These are phyloP conservation scores for Priocnemis perturbator DNA, from an alignment of 2,888 invertebrate species.

Conservation along the genomic window DNA sequence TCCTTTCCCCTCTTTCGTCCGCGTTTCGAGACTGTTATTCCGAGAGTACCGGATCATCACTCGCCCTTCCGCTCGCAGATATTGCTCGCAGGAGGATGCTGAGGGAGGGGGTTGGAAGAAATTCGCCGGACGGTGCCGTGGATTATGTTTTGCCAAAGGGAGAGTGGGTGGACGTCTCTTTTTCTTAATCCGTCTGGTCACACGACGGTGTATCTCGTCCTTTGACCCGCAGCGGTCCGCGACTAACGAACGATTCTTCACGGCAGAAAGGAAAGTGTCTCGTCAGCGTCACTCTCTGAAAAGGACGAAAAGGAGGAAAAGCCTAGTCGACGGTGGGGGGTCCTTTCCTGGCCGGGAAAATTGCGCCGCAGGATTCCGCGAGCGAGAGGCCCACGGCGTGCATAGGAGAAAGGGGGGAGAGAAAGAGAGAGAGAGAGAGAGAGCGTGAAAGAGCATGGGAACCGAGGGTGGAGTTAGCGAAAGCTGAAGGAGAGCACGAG, in stretches of 20 bases:
- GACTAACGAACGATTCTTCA: conserved; percentile 69
- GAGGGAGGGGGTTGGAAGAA: conserved; percentile 5
- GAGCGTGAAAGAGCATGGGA: background rate
- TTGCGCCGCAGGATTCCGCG: conserved; percentile 51
- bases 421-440: conserved; percentile 9
- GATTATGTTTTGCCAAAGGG: conserved; percentile 23
- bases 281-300: conserved; percentile 60
- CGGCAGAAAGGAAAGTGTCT: conserved; percentile 65
- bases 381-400: background rate
- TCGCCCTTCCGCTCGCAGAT: background rate
- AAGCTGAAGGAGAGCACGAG: conserved; percentile 41
- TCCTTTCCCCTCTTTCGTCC: conserved; percentile 20
- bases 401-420: no score
- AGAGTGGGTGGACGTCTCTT: background rate
- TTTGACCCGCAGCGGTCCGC: conserved; percentile 40
- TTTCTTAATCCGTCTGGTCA: conserved; percentile 25
- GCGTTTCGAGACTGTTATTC: conserved; percentile 27
- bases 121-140: background rate
- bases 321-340: conserved; percentile 52
- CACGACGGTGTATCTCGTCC: conserved; percentile 24
- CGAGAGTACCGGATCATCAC: conserved; percentile 12
- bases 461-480: no score
- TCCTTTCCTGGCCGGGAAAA: conserved; percentile 55
- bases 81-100: conserved; percentile 13
- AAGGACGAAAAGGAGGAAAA: conserved; percentile 58